Conservation (phyloP, 1,140 invertebrate species). For the Drusus annulatus region DNA sequence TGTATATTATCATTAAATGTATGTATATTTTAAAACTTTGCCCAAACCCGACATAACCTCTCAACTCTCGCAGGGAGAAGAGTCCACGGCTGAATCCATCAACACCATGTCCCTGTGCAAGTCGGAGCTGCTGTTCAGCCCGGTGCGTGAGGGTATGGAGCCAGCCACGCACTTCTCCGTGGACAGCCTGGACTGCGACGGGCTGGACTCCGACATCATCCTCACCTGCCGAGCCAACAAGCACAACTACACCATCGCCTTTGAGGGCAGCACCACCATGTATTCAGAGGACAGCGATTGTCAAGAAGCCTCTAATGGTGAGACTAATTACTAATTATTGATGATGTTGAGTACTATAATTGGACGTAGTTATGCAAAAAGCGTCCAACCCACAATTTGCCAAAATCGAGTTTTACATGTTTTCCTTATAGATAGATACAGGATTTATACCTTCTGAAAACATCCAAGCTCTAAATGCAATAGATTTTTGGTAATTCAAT, state of each 20-base stretch:
- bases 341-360: too few relatives aligned
- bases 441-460: too few relatives aligned
- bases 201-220: conserved; percentile 85
- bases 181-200: conserved; percentile 91
- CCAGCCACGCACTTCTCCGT: conserved; percentile 87
- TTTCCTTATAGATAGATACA: too few relatives aligned
- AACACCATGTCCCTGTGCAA: conserved; percentile 90
- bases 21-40: neutral
- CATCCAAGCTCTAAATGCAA: too few relatives aligned
- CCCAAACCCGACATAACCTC: neutral
- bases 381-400: too few relatives aligned
- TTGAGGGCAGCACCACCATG: conserved; percentile 89
- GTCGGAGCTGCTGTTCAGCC: conserved; percentile 91
- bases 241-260: conserved; percentile 95
- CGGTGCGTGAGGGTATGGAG: conserved; percentile 85
- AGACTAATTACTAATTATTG: too few relatives aligned
- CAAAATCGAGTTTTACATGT: too few relatives aligned
- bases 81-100: conserved; percentile 80
- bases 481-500: too few relatives aligned
- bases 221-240: conserved; percentile 92
- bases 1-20: too few relatives aligned
- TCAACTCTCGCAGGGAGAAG: conserved; percentile 74
- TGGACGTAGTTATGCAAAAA: too few relatives aligned
- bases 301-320: conserved; percentile 54
- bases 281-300: conserved; percentile 85